Conservation (phyloP, 2,797 vertebrate genomes). For the Borostomias antarcticus region DNA sequence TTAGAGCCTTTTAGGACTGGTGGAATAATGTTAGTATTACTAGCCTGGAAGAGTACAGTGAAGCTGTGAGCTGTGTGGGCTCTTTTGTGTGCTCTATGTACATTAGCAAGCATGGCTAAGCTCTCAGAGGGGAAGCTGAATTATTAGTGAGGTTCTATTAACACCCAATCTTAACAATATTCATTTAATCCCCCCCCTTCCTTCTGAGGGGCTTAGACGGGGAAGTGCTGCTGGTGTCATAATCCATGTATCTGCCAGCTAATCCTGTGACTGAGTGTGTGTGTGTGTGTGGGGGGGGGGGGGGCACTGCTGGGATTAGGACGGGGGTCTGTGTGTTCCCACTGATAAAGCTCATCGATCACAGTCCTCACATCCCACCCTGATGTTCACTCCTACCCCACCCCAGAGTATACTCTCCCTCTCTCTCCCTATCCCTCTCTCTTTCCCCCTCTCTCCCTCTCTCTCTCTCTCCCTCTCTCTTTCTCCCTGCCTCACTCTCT, state of each 20-base stretch:
- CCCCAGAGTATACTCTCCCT: background rate
- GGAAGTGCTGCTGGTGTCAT: conserved; percentile 29
- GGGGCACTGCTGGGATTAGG: conserved; percentile 45
- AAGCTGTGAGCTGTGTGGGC: conserved; percentile 55
- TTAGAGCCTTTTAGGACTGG: conserved; percentile 49
- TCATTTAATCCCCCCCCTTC: conserved; percentile 62
- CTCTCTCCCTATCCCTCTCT: background rate
- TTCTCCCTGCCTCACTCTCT: background rate
- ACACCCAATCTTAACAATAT: conserved; percentile 68
- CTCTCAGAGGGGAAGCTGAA: conserved; percentile 55
- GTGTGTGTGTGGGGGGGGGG: conserved; percentile 30
- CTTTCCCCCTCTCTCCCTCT: background rate
- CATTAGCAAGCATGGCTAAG: conserved; percentile 61
- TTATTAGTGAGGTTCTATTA: conserved; percentile 63
- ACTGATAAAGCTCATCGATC: conserved; percentile 65
- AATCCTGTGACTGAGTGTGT: conserved; percentile 56
- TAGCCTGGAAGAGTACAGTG: conserved; percentile 41
- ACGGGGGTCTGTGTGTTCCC: conserved; percentile 51
- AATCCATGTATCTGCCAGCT: conserved; percentile 58
- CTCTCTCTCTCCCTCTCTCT: background rate
- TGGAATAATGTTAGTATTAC: conserved; percentile 56
- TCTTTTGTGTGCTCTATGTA: conserved; percentile 61
- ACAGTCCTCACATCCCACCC: conserved; percentile 46
- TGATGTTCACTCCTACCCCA: conserved; percentile 17
- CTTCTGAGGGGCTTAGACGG: conserved; percentile 40